A percentile compares a stretch with the other conserved stretches of the same genome.
phyloP scores from a whole-genome alignment of 1,140 invertebrate species.

The Samia ricini region DNA sequence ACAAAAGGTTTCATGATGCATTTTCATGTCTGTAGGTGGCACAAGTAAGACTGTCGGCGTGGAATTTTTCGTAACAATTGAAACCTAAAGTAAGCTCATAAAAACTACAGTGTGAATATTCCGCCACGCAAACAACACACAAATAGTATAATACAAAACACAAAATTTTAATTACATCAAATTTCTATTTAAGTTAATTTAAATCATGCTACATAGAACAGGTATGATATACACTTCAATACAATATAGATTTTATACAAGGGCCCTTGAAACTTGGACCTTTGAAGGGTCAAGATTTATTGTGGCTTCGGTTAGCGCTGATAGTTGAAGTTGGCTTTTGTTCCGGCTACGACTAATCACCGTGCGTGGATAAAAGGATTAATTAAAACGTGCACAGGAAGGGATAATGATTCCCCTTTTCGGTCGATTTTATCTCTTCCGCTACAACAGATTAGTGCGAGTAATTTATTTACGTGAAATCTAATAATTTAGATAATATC shows the following conservation, averaged over 20 bases:
- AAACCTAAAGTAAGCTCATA: no score
- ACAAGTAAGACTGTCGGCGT: no score
- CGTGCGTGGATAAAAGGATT: neutral
- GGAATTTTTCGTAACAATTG: no score
- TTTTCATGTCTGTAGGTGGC: no score
- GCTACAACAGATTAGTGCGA: neutral
- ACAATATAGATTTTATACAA: neutral
- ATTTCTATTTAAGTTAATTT: no score
- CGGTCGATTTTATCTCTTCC: neutral
- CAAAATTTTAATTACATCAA: no score
- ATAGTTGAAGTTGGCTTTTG: neutral
- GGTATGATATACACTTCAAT: neutral
- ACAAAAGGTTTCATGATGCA: no score
- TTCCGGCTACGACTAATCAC: neutral
- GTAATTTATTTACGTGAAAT: neutral
- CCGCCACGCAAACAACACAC: no score
- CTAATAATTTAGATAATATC: neutral
- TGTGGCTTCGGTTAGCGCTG: neutral
- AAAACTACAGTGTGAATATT: no score
- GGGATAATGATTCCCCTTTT: neutral
- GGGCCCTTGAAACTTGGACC: neutral
- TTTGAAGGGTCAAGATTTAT: neutral
- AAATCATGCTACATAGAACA: neutral
- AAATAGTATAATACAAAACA: no score
- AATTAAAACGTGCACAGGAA: neutral